Evolutionary conservation across 2,797 vertebrate genomes (phyloP), one percentile per base, ranked within the genome.

Genomic region (Poecilia velifera): DNA sequence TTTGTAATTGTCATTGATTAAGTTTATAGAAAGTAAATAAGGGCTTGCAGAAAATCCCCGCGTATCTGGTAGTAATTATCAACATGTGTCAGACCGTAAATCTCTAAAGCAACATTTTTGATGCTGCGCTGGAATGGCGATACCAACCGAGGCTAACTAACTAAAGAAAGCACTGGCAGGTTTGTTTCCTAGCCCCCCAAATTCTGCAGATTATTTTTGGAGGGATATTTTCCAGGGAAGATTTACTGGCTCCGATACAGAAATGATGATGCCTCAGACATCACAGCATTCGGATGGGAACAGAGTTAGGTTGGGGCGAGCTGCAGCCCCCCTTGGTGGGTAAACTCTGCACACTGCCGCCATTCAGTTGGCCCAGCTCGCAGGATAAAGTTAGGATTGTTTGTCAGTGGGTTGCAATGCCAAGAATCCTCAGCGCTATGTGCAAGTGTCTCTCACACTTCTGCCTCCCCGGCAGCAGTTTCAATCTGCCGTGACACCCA

Each of bases 371-470:
- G 89, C 93, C 72, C 87, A 14, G 81, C 91, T 90, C 88, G 80
- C 90, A 90, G 95, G 94, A 96, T 96, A 95, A 96, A 96, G 95
- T 96, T 96, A 94, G 95, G 94, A 95, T 95, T 96, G 96, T 96
- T 95, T 95, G 95, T 96, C 94, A 94, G 94, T 70, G 80, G 80
- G 80, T 93, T 95, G 95, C 91, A 95, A 96, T 95, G 95, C 87
- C 91, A 94, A 95, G 95, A 96, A 96, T 96, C 94, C 92, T 91
- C 91, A 84, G 92, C 62, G 88, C 91, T 82, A 81, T 86, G 90
- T 83, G 79, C 73, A 82, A 88, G 90, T 83, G 80, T 94, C 90
- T 79, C 84, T 91, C 84, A 84, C 80, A 87, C 86, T 87, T 89
- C 89, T 84, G 88, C 83, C 77, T 87, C 83, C 86, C 76, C 51